Conservation (phyloP, 1,140 invertebrate genomes). For the Diachasmimorpha longicaudata region DNA sequence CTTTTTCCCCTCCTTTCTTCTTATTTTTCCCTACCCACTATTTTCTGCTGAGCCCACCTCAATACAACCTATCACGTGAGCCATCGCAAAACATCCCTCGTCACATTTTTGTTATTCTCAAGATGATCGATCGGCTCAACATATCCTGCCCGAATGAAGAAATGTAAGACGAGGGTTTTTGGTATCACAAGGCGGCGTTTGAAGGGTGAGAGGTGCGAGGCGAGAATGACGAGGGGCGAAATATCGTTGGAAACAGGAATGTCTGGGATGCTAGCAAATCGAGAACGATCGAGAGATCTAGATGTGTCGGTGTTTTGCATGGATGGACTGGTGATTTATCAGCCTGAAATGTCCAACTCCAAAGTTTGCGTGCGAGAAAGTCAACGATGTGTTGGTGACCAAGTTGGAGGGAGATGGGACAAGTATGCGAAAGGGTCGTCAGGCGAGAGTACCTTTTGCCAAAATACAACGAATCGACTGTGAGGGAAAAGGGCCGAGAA, state of each 20-base stretch:
- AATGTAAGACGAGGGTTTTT: constrained; percentile 9
- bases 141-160: background rate
- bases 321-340: constrained; percentile 39
- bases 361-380: constrained; percentile 27
- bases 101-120: constrained; percentile 30
- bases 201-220: background rate
- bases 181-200: background rate
- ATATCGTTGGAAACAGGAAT: background rate
- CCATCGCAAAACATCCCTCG: background rate
- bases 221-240: background rate
- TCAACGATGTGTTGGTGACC: background rate
- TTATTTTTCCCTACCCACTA: background rate
- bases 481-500: background rate
- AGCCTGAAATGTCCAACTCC: constrained; percentile 21
- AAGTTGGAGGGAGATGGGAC: background rate
- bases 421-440: background rate
- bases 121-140: constrained; percentile 40
- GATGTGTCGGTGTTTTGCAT: constrained; percentile 16
- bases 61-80: background rate
- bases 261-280: background rate
- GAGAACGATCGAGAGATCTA: constrained; percentile 27
- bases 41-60: background rate
- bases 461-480: background rate
- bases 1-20: constrained; percentile 26
- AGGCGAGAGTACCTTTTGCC: background rate